Evolutionary conservation across 2,888 invertebrate species (phyloP), one percentile per base, ranked within the genome.

Genomic region (Marasmarcha lunaedactyla): DNA sequence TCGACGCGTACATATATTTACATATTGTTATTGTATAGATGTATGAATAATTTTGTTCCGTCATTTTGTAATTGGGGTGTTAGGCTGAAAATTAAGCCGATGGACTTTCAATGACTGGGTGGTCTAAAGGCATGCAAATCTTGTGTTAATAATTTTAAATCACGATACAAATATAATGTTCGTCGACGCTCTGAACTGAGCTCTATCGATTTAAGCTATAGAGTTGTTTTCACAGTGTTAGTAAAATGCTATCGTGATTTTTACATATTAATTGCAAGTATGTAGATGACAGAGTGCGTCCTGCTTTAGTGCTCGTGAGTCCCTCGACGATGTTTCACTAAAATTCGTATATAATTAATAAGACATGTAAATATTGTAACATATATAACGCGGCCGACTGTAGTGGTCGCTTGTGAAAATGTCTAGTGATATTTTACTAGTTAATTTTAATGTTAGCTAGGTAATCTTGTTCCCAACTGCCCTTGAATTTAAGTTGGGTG

Each of bases 381-480:
- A 71, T 76, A 74, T 68, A 20, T 20, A 61, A 65, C 59, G 74
- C 74, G 81, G 57, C 70, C 73, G 69, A 61, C 57, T 66, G 71
- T 76, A 78, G 72, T 71, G 74, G 78, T 67, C 76, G 77, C 59
- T 57, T 73, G 78, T 77, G 78, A 73, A 74, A 77, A 78, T 73
- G 65, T 76, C 72, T 79, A 83, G 78, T 71, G 65, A 71, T 79
- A 79, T 72, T 62, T 69, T 71, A 76, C 74, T 71, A 77, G 71
- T 71, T 81, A 66, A 57, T 63, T 53, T 59, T 65, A 79, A 78
- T 71, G 64, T 81, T 81, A 83, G 83, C 83, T 81, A 83, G 81
- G 77, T 79, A 81, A 81, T 77, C 70, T 79, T 70, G 74, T 76
- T 73, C 81, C 83, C 81, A 76, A 81, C 83, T 72, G 70, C 74